Percentiles rank a stretch among this genome's conserved stretches.
Conservation (phyloP, 2,797 vertebrate species). For the Falco novaeseelandiae region DNA sequence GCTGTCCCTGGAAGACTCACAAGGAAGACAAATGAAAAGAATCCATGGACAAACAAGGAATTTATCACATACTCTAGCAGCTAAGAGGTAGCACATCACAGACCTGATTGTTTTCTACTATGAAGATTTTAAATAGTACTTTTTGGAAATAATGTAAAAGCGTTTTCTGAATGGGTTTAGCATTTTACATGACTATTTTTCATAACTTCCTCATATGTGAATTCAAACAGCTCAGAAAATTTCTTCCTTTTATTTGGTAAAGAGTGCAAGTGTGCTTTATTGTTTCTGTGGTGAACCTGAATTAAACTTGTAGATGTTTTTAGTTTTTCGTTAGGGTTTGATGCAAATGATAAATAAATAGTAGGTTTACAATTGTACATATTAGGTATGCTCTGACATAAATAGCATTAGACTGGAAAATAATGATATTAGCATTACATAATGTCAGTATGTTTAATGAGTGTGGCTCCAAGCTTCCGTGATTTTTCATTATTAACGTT, state of each 20-base stretch:
- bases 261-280: not conserved
- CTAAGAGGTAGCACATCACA: not conserved
- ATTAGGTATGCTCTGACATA: not conserved
- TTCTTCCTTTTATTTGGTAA: not conserved
- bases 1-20: not conserved
- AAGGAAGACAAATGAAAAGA: not conserved
- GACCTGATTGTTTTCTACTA: not conserved
- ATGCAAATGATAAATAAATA: slow-evolving; percentile 13
- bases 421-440: not conserved
- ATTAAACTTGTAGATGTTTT: not conserved
- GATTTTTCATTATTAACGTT: not conserved
- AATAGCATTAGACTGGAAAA: slow-evolving; percentile 5
- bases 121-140: not conserved
- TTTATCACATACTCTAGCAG: not conserved
- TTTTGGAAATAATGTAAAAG: not conserved
- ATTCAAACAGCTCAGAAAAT: not conserved
- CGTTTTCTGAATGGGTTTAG: not conserved
- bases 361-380: not conserved
- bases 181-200: not conserved
- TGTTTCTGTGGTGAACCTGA: not conserved
- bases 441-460: not conserved
- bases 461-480: not conserved
- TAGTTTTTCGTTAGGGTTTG: not conserved
- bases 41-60: not conserved
- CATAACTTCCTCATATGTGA: not conserved